A percentile compares a stretch with the other conserved stretches of the same genome.
phyloP scores from a whole-genome alignment of 2,888 invertebrate genomes.

The Melinopterus prodromus region DNA sequence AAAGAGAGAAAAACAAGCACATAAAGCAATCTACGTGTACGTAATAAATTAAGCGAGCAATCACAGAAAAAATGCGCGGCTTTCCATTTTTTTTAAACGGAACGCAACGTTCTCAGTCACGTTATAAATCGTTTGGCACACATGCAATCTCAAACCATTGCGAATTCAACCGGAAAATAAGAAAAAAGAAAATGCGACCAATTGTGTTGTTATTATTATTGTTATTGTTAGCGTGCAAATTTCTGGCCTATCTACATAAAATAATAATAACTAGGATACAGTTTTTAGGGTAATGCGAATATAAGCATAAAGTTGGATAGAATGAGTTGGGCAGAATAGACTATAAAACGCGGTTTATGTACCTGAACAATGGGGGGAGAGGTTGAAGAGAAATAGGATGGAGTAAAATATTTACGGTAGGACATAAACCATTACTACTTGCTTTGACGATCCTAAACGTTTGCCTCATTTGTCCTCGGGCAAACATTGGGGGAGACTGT shows the following conservation, averaged over 20 bases:
- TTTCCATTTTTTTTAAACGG: conserved; percentile 31
- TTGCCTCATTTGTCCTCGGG: not conserved
- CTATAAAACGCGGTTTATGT: not conserved
- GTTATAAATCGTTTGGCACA: conserved; percentile 35
- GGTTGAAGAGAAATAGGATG: not conserved
- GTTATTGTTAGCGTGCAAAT: not conserved
- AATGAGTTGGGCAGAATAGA: not conserved
- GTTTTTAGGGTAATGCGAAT: not conserved
- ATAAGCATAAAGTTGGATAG: not conserved
- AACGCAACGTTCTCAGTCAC: conserved; percentile 34
- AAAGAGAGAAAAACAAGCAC: not conserved
- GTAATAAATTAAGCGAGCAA: not conserved
- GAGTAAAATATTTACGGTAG: not conserved
- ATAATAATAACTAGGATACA: not conserved
- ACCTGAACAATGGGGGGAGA: not conserved
- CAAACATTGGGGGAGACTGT: not conserved
- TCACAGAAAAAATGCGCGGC: not conserved
- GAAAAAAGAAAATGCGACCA: no score
- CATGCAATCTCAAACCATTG: not conserved
- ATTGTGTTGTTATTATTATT: no score
- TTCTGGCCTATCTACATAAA: not conserved
- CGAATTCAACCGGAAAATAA: no score
- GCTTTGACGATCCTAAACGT: conserved; percentile 4
- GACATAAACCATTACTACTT: not conserved
- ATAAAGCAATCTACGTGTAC: not conserved